A percentile compares a stretch with the other conserved stretches of the same genome.
phyloP scores from a whole-genome alignment of 2,797 vertebrate species.

The Phalanger gymnotis region DNA sequence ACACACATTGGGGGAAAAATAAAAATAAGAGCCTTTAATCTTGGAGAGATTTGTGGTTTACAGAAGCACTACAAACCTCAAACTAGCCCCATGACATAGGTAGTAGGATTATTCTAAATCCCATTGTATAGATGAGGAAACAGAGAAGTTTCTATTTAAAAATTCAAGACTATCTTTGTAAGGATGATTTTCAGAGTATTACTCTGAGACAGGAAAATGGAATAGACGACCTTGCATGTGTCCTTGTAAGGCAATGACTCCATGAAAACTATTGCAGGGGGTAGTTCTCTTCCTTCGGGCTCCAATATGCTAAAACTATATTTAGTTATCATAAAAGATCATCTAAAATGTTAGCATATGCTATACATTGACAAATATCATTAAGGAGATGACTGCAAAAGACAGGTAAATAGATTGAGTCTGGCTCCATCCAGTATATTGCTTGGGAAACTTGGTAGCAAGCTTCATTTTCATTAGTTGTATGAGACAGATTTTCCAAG shows the following conservation, averaged over 20 bases:
- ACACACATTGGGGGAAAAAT: not conserved
- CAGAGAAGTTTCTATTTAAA: not conserved
- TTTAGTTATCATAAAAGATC: conserved; percentile 36
- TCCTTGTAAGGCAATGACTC: not conserved
- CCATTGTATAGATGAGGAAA: not conserved
- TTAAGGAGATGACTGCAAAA: conserved; percentile 65
- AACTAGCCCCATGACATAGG: not conserved
- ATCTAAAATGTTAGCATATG: conserved; percentile 22
- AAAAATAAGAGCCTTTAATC: not conserved
- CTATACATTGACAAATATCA: conserved; percentile 50
- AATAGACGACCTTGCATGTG: not conserved
- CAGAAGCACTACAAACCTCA: not conserved
- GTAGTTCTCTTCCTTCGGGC: conserved; percentile 5
- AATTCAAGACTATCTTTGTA: not conserved
- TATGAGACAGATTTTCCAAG: not conserved
- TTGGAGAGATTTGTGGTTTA: not conserved
- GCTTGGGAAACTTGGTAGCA: conserved; percentile 54
- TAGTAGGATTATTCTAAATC: not conserved
- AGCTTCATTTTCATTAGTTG: conserved; percentile 41
- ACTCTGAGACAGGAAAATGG: not conserved
- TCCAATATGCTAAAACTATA: conserved; percentile 26
- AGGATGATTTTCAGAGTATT: not conserved
- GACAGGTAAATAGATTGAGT: conserved; percentile 39
- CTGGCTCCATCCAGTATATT: conserved; percentile 30
- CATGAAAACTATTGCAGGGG: not conserved